Evolutionary conservation across 2,113 vertebrate species (phyloP).

Genomic region (Emydocephalus ijimae): DNA sequence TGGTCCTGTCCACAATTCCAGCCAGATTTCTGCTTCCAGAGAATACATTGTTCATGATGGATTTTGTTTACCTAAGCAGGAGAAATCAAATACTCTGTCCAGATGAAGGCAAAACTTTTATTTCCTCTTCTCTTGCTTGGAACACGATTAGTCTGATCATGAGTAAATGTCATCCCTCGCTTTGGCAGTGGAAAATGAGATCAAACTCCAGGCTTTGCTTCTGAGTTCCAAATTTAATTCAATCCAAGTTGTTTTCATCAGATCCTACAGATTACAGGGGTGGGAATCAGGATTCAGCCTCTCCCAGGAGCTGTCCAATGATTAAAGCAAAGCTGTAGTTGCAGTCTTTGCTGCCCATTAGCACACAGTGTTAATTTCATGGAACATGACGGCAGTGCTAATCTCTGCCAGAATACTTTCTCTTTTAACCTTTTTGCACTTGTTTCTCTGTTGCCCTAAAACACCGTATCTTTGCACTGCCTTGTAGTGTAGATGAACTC

Average conservation of each 20-base stretch:
- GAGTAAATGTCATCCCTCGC: conserved; percentile 55
- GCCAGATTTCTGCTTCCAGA: conserved; percentile 51
- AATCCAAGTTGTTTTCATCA: conserved; percentile 70
- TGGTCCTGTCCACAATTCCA: conserved; percentile 24
- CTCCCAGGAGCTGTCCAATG: conserved; percentile 65
- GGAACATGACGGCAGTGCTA: conserved; percentile 56
- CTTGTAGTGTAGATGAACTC: conserved; percentile 39
- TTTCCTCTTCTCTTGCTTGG: conserved; percentile 59
- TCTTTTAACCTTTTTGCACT: conserved; percentile 46
- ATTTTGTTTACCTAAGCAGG: conserved; percentile 48
- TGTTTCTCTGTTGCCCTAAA: conserved; percentile 13
- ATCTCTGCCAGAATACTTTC: conserved; percentile 44
- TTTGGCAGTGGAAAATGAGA: conserved; percentile 57
- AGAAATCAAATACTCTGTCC: conserved; percentile 50
- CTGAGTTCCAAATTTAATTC: conserved; percentile 65
- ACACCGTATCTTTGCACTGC: conserved; percentile 49
- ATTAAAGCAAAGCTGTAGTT: conserved; percentile 68
- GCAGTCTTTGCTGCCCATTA: conserved; percentile 59
- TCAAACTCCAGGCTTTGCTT: conserved; percentile 43
- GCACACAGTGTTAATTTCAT: conserved; percentile 59
- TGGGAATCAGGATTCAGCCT: conserved; percentile 61
- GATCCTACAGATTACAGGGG: conserved; percentile 62
- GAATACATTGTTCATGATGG: not conserved
- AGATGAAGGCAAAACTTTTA: conserved; percentile 60
- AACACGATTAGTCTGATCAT: conserved; percentile 54